A percentile compares a stretch with the other conserved stretches of the same genome.
Conservation (phyloP, 2,888 invertebrate genomes). For the Bombylius major region DNA sequence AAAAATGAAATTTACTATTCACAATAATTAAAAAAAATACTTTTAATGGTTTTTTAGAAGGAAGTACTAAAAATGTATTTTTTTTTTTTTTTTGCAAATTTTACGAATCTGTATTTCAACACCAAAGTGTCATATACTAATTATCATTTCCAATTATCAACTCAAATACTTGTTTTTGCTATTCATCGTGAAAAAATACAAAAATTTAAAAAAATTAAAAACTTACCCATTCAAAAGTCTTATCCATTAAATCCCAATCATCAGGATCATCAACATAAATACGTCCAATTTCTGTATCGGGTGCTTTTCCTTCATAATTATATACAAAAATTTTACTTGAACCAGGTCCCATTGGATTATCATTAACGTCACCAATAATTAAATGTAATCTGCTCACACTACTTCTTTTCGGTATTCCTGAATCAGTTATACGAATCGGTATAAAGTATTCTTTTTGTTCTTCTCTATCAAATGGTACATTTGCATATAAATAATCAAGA, state of each 20-base stretch:
- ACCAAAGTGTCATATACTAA: too few species aligned
- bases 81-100: too few species aligned
- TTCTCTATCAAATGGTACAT: slow-evolving; percentile 74
- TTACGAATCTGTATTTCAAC: too few species aligned
- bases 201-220: too few species aligned
- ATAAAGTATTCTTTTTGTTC: slow-evolving; percentile 74
- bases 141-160: too few species aligned
- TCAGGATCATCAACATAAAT: slow-evolving; percentile 84
- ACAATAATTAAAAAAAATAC: too few species aligned
- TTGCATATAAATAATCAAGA: slow-evolving; percentile 55
- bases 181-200: too few species aligned
- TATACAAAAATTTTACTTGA: slow-evolving; percentile 86
- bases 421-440: slow-evolving; percentile 81
- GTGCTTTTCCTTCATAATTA: slow-evolving; percentile 78
- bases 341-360: slow-evolving; percentile 80
- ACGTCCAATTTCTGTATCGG: slow-evolving; percentile 73
- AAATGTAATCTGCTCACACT: slow-evolving; percentile 75
- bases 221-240: slow-evolving; percentile 59
- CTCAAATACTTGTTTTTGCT: too few species aligned
- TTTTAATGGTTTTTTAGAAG: too few species aligned
- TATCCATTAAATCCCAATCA: slow-evolving; percentile 94
- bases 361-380: slow-evolving; percentile 89
- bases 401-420: slow-evolving; percentile 57
- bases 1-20: too few species aligned
- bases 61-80: too few species aligned